Evolutionary conservation across 2,797 vertebrate genomes (phyloP), one percentile per base, ranked within the genome.

Genomic region (Liparis tanakae): DNA sequence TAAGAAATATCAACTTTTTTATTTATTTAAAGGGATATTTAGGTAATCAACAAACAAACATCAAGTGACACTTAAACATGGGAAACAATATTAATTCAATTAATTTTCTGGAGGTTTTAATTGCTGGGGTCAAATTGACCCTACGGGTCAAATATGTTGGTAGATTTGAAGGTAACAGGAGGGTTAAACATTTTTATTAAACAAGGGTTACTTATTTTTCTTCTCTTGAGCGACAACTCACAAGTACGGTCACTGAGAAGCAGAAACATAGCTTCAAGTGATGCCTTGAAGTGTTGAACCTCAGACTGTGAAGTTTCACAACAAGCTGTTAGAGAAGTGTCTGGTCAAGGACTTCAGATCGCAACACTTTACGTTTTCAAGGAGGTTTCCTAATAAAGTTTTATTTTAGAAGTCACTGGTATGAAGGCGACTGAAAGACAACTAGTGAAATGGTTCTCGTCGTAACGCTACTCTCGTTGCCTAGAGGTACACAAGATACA

Each of bases 231-330:
- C 69, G 50, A 39, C 36, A 67, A n/a, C 1, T 80, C 43, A 62
- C 25, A 56, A 30, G n/a, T 41, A 55, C 18, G 15, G 62, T 57
- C 9, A 48, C 36, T 51, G 62, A 56, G 72, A 67, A 64, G 22
- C 7, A 2, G 50, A 69, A 63, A 53, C n/a, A 41, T n/a, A 30
- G 15, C 58, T 68, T 65, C 3, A 55, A 77, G 51, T 1, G 9
- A 30, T 51, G 30, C 36, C 54, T 70, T 72, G 34, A 70, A 37
- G 61, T 65, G 72, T 67, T 34, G 20, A 73, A 56, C 17, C 1
- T 17, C 10, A 17, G 3, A 67, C 36, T 67, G 34, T 17, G 3
- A 61, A 54, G 48, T 57, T 61, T 67, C 18, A 20, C 74, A 50
- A 37, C 6, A 46, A 54, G 20, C 7, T 50, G 6, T 53, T 67